These are phyloP conservation scores for Polyboroides typus DNA, from an alignment of 2,797 vertebrate species.

Conservation along the genomic window DNA sequence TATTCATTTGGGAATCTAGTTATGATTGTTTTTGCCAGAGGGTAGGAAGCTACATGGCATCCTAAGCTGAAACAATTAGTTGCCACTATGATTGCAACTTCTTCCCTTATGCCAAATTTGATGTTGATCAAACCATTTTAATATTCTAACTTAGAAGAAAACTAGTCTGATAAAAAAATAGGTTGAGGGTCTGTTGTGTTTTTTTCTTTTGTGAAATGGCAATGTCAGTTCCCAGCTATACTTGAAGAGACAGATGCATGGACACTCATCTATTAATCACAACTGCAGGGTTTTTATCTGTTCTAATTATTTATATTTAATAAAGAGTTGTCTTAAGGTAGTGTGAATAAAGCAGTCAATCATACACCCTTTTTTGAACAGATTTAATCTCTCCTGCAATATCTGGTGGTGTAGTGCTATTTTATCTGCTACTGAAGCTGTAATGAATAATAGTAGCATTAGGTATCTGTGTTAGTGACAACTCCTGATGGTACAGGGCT, in stretches of 20 bases:
- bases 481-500: neutral
- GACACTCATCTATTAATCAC: neutral
- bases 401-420: neutral
- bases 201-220: neutral
- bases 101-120: neutral
- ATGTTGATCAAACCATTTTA: neutral
- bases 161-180: neutral
- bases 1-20: neutral
- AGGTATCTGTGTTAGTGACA: neutral
- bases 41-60: neutral
- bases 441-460: neutral
- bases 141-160: neutral
- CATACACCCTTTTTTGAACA: neutral
- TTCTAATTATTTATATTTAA: neutral
- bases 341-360: neutral
- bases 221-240: neutral
- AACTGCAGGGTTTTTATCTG: neutral
- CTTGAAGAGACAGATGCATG: neutral
- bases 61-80: neutral
- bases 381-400: neutral
- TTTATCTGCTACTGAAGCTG: neutral
- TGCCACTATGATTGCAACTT: neutral
- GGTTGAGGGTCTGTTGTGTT: neutral
- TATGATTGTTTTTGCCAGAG: neutral
- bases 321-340: neutral